Evolutionary conservation across 2,888 invertebrate genomes (phyloP).

Genomic region (Stomorhina lunata): DNA sequence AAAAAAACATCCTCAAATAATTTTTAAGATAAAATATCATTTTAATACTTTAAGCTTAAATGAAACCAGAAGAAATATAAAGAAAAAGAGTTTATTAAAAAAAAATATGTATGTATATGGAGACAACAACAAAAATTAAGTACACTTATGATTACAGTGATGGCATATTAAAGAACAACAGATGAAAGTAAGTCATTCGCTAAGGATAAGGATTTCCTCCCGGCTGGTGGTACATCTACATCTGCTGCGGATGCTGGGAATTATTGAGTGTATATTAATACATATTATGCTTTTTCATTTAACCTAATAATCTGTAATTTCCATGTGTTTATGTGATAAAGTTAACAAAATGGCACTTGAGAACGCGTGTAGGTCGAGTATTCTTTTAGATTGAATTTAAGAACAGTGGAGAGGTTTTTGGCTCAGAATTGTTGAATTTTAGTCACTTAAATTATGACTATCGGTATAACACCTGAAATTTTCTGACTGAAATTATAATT

Average conservation of each 20-base stretch:
- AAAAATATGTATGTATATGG: neutral
- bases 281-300: constrained; percentile 25
- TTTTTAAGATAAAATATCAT: constrained; percentile 10
- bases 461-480: too few species aligned
- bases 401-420: neutral
- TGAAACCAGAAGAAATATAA: neutral
- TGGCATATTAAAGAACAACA: neutral
- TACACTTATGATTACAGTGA: constrained; percentile 6
- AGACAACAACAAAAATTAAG: neutral
- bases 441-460: too few species aligned
- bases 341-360: constrained; percentile 21
- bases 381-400: neutral
- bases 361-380: constrained; percentile 12
- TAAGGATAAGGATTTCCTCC: neutral
- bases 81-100: neutral
- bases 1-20: constrained; percentile 1
- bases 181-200: constrained; percentile 14
- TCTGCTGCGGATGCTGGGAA: neutral
- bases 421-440: neutral
- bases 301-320: constrained; percentile 36
- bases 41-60: constrained; percentile 1
- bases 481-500: too few species aligned
- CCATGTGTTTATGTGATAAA: neutral
- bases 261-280: constrained; percentile 6
- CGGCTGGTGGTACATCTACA: neutral